Base-by-base conservation (phyloP, 2,888 invertebrate genomes). In the Phlogophora meticulosa region DNA sequence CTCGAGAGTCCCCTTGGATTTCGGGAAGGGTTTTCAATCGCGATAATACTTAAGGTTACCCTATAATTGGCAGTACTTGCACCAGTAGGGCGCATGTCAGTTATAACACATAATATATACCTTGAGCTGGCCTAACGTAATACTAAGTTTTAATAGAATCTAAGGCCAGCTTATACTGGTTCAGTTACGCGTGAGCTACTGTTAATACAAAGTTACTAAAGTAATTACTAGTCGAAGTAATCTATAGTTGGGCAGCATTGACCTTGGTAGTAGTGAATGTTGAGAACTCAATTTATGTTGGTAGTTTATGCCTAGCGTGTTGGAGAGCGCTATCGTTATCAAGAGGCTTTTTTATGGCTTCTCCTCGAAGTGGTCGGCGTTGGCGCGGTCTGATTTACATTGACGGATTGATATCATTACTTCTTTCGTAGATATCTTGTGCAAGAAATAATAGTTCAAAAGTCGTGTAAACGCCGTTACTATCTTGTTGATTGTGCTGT, bases 241-340 rank as follows among this genome's bases (percentile, higher is more conserved):
- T 56, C 20, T 40, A 49, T 61, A 46, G 69, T 43, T 32, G 38
- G 46, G 46, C 51, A 72, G 7, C 15, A 20, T 7, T 52, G 42
- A 52, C 70, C 51, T 63, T 59, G 55, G 3, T 24, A 15, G 32
- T 20, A 46, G 32, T 55, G 49, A 69, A 59, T 43, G 38, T 55
- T 46, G 45, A 45, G 56, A 34, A 69, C 43, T 69, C 62, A 74
- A 74, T 57, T 68, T 61, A 68, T 46, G 38, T 63, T 42, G 10
- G 43, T 75, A 51, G 46, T 68, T 74, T 55, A 58, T 42, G 22
- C n/a, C 7, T 52, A n/a, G 70, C 76, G 76, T 70, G 76, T 46
- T 49, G 15, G 42, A 45, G 45, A 55, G 42, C 20, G 22, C 49
- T 75, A 59, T 75, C 32, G 58, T 55, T 63, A 58, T 46, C 62